These are phyloP conservation scores for Trochalopteron elliotii DNA, from an alignment of 2,113 vertebrate genomes.

Conservation along the genomic window DNA sequence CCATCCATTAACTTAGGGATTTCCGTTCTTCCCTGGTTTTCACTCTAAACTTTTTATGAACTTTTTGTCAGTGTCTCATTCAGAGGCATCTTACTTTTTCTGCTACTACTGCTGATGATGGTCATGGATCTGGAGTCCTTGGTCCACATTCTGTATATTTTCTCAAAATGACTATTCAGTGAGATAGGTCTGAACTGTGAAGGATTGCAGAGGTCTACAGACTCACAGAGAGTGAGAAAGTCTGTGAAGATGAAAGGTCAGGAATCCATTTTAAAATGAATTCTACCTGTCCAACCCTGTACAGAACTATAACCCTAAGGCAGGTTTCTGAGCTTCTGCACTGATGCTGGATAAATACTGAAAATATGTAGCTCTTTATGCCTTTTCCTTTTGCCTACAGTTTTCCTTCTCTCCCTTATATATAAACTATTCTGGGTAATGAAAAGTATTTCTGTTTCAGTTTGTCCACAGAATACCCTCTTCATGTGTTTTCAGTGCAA, in stretches of 20 bases:
- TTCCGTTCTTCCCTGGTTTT: not conserved
- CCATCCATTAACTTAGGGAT: not conserved
- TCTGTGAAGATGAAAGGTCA: not conserved
- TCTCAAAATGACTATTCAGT: not conserved
- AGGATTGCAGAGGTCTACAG: not conserved
- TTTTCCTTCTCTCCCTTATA: not conserved
- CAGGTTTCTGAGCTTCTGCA: not conserved
- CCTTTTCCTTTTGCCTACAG: not conserved
- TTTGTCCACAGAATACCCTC: not conserved
- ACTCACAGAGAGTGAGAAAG: not conserved
- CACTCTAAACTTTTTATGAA: not conserved
- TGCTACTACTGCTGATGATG: not conserved
- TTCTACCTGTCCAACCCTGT: not conserved
- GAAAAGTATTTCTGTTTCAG: slow-evolving; percentile 43
- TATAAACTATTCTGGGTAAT: not conserved
- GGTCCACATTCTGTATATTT: not conserved
- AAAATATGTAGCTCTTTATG: not conserved
- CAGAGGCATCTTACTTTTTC: not conserved
- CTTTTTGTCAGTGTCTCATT: not conserved
- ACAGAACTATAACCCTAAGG: fast-evolving
- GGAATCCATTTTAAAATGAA: not conserved
- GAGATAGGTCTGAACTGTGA: not conserved
- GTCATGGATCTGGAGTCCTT: not conserved
- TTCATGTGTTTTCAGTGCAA: slow-evolving; percentile 62
- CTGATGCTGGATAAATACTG: not conserved